Conservation (phyloP, 2,888 invertebrate species). For the Andrena bicolor region DNA sequence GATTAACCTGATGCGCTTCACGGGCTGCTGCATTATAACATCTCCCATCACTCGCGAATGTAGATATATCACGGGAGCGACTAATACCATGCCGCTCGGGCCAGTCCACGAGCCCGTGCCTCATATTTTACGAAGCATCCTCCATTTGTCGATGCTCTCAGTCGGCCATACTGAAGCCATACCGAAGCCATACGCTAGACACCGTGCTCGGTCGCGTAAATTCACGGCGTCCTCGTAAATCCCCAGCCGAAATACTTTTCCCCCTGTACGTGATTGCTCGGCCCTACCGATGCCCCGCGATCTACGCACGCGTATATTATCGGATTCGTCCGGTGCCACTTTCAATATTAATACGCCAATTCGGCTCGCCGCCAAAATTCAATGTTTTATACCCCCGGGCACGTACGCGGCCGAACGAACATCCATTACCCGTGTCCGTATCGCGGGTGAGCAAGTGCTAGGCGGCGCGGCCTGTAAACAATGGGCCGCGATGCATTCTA, state of each 20-base stretch:
- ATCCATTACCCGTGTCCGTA: conserved; percentile 9
- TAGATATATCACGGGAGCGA: conserved; percentile 32
- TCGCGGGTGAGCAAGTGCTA: not conserved
- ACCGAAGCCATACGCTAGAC: conserved; percentile 28
- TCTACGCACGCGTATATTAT: conserved; percentile 16
- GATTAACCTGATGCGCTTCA: conserved; percentile 48
- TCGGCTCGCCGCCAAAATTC: conserved; percentile 31
- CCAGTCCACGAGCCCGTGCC: not conserved
- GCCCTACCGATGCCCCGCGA: not conserved
- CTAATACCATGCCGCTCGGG: conserved; percentile 30
- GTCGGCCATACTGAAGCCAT: conserved; percentile 33
- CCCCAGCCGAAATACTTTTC: conserved; percentile 26
- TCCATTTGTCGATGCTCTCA: conserved; percentile 48
- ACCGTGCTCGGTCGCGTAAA: conserved; percentile 33
- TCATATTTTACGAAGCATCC: conserved; percentile 52
- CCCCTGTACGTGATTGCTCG: conserved; percentile 26
- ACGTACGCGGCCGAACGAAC: conserved; percentile 3
- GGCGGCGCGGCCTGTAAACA: not conserved
- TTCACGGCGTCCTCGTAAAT: conserved; percentile 36
- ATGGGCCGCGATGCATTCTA: not conserved
- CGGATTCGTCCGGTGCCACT: conserved; percentile 21
- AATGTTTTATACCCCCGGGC: conserved; percentile 25
- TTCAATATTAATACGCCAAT: conserved; percentile 45
- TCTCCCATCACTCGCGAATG: not conserved
- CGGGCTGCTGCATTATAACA: conserved; percentile 27